phyloP scores from a whole-genome alignment of 1,140 invertebrate genomes.

The Scaptomyza montana region DNA sequence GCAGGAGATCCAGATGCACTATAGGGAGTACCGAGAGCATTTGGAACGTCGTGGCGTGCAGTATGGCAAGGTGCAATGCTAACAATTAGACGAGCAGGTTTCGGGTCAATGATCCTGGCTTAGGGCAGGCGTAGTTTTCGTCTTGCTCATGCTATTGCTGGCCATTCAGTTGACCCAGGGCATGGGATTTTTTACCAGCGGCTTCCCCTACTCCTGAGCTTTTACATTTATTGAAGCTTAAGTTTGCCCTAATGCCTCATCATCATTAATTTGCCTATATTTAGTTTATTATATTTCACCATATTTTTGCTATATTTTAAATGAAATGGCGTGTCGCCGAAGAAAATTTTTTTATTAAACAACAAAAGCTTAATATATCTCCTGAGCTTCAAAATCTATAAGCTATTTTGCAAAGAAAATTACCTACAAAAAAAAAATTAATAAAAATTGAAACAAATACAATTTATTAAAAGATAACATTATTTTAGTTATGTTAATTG shows the following conservation, averaged over 20 bases:
- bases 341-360: conserved; percentile 49
- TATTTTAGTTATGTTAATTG: conserved; percentile 44
- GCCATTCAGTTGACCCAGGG: conserved; percentile 61
- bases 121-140: conserved; percentile 61
- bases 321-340: conserved; percentile 18
- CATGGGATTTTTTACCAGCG: conserved; percentile 32
- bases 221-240: conserved; percentile 9
- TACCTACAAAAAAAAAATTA: background rate
- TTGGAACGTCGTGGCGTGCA: conserved; percentile 72
- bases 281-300: conserved; percentile 8
- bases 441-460: conserved; percentile 3
- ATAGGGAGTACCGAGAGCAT: conserved; percentile 81
- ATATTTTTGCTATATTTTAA: conserved; percentile 11
- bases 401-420: conserved; percentile 35
- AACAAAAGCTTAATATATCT: conserved; percentile 68
- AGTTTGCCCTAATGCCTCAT: conserved; percentile 27
- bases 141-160: conserved; percentile 62
- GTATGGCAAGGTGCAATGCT: conserved; percentile 82
- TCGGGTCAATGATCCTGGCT: conserved; percentile 71
- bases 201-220: conserved; percentile 32
- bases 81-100: conserved; percentile 68
- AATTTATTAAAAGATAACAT: conserved; percentile 35
- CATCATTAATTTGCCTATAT: conserved; percentile 29
- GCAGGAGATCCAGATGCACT: conserved; percentile 85
- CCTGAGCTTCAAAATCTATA: conserved; percentile 43